phyloP scores from a whole-genome alignment of 2,113 vertebrate species.

The Gambusia holbrooki region DNA sequence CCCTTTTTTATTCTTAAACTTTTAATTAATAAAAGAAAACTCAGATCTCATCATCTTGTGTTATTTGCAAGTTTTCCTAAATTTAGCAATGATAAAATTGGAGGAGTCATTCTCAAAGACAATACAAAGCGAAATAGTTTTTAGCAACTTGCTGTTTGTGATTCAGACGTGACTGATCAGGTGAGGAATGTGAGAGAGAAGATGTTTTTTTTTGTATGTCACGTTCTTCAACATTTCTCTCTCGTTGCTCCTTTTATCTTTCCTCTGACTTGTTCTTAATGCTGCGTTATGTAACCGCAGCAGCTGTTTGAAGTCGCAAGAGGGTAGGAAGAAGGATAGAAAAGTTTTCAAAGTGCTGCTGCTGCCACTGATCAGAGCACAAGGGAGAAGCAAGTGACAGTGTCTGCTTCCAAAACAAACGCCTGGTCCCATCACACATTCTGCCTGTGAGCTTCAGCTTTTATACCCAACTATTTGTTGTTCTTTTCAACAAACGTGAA shows the following conservation, averaged over 20 bases:
- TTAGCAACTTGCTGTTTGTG: not conserved
- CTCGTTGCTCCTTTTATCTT: constrained; percentile 26
- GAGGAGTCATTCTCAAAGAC: not conserved
- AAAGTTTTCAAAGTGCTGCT: constrained; percentile 67
- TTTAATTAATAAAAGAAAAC: not conserved
- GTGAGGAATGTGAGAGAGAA: constrained; percentile 5
- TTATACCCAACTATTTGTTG: constrained; percentile 13
- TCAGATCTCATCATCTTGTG: not conserved
- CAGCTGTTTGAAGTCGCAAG: constrained; percentile 66
- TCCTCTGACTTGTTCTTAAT: constrained; percentile 28
- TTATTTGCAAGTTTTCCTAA: not conserved
- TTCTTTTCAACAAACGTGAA: not conserved
- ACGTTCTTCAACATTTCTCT: constrained; percentile 30
- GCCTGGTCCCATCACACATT: constrained; percentile 33
- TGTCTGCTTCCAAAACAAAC: constrained; percentile 33
- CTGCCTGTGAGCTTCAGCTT: constrained; percentile 9
- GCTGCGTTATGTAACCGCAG: constrained; percentile 67
- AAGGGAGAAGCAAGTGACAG: constrained; percentile 42
- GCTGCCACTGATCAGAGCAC: constrained; percentile 48
- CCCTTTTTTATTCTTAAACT: not conserved
- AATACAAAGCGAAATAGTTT: not conserved
- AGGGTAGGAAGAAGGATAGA: constrained; percentile 28
- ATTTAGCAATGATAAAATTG: constrained; percentile 6
- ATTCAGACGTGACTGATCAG: not conserved
- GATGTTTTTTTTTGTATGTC: constrained; percentile 24